A percentile compares a stretch with the other conserved stretches of the same genome.
Evolutionary conservation across 1,140 invertebrate genomes (phyloP).

Genomic region (Trichonephila clavata): DNA sequence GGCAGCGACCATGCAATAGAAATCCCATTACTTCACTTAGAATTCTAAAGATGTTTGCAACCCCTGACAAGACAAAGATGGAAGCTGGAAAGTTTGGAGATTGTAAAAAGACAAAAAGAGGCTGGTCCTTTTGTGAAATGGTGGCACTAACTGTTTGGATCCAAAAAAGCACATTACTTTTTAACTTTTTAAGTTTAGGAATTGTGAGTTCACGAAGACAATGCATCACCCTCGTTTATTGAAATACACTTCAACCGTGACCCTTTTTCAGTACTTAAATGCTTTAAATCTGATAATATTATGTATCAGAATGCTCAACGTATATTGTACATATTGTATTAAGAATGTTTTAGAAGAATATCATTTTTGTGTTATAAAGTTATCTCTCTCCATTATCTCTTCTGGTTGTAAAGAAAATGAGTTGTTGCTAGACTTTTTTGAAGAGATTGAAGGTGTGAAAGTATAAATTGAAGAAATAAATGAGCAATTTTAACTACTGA

Average conservation of each 20-base stretch:
- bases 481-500: not conserved
- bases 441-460: not conserved
- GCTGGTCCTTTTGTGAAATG: slow-evolving; percentile 13
- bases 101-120: not conserved
- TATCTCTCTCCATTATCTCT: not conserved
- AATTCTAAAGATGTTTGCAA: not conserved
- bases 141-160: not conserved
- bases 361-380: not conserved
- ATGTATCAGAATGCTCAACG: slow-evolving; percentile 36
- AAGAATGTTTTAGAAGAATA: not conserved
- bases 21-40: not conserved
- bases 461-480: not conserved
- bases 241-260: slow-evolving; percentile 4
- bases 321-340: slow-evolving; percentile 49
- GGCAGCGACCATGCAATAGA: slow-evolving; percentile 50
- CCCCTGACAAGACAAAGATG: not conserved
- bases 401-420: not conserved
- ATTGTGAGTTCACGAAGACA: not conserved
- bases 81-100: not conserved
- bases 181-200: not conserved
- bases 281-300: not conserved
- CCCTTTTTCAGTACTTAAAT: not conserved
- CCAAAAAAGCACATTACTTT: slow-evolving; percentile 26
- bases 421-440: not conserved
- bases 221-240: not conserved